phyloP scores from a whole-genome alignment of 2,797 vertebrate genomes.

The Pipistrellus pipistrellus region DNA sequence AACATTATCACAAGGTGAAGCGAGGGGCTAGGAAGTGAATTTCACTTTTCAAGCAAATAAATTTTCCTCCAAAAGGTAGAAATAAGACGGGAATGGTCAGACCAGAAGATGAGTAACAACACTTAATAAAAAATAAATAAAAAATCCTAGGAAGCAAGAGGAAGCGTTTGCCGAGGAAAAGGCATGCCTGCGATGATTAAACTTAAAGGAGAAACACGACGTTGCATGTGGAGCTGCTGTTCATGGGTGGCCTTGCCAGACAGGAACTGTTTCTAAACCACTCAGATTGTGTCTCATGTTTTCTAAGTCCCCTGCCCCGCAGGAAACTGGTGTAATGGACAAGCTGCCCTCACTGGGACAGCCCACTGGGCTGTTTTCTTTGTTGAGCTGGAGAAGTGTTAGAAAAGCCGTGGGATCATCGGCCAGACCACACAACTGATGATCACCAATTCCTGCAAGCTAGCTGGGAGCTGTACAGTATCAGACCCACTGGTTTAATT shows the following conservation, averaged over 20 bases:
- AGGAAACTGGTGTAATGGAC: neutral
- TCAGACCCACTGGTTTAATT: neutral
- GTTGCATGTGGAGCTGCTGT: fast-evolving
- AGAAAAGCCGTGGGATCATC: neutral
- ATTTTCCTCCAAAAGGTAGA: neutral
- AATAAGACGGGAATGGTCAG: neutral
- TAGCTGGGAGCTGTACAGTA: fast-evolving
- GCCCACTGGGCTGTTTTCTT: neutral
- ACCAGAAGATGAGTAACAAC: neutral
- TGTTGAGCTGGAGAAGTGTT: neutral
- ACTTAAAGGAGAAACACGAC: neutral
- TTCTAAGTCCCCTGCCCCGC: neutral
- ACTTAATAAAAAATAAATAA: neutral
- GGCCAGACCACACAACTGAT: fast-evolving
- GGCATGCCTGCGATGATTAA: neutral
- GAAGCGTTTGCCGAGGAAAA: neutral
- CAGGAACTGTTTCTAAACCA: neutral
- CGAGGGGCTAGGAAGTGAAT: neutral
- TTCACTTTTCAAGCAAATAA: neutral
- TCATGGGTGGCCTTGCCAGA: fast-evolving
- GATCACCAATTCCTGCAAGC: fast-evolving
- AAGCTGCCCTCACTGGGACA: neutral
- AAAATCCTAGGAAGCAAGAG: neutral
- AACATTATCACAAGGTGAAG: neutral
- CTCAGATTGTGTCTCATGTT: neutral